phyloP scores from a whole-genome alignment of 2,888 invertebrate genomes.

The Lycophotia porphyrea region DNA sequence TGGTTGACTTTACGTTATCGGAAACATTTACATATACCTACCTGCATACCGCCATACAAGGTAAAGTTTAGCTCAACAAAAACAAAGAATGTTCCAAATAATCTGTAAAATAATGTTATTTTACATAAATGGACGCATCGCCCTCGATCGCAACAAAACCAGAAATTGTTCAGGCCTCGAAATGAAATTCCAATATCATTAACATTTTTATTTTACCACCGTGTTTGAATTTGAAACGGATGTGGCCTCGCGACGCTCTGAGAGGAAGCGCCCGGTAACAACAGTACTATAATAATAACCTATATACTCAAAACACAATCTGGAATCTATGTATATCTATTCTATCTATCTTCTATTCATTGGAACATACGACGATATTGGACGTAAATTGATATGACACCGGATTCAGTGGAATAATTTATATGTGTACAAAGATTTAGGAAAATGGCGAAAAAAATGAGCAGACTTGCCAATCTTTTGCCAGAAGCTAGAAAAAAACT shows the following conservation, averaged over 20 bases:
- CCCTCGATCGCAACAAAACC: slow-evolving; percentile 68
- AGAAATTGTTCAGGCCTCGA: slow-evolving; percentile 72
- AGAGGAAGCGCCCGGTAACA: slow-evolving; percentile 65
- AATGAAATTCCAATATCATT: slow-evolving; percentile 71
- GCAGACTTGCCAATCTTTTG: background rate
- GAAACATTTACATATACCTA: slow-evolving; percentile 9
- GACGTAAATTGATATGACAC: background rate
- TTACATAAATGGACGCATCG: slow-evolving; percentile 42
- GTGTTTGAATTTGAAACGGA: slow-evolving; percentile 71
- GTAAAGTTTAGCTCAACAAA: slow-evolving; percentile 31
- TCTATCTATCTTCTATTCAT: too few species aligned
- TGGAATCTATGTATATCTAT: too few species aligned
- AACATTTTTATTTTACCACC: slow-evolving; percentile 73
- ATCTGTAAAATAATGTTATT: slow-evolving; percentile 41
- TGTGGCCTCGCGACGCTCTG: slow-evolving; percentile 63
- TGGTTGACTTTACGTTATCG: slow-evolving; percentile 36
- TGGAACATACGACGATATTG: too few species aligned
- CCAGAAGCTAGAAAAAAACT: background rate
- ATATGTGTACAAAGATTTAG: background rate
- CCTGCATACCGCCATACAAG: slow-evolving; percentile 28
- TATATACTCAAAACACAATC: slow-evolving; percentile 1
- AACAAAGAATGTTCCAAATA: slow-evolving; percentile 29
- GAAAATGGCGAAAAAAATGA: background rate
- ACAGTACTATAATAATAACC: background rate
- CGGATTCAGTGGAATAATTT: background rate